Percentiles rank a stretch among this genome's conserved stretches.
phyloP scores from a whole-genome alignment of 2,113 vertebrate genomes.

The Morone saxatilis region DNA sequence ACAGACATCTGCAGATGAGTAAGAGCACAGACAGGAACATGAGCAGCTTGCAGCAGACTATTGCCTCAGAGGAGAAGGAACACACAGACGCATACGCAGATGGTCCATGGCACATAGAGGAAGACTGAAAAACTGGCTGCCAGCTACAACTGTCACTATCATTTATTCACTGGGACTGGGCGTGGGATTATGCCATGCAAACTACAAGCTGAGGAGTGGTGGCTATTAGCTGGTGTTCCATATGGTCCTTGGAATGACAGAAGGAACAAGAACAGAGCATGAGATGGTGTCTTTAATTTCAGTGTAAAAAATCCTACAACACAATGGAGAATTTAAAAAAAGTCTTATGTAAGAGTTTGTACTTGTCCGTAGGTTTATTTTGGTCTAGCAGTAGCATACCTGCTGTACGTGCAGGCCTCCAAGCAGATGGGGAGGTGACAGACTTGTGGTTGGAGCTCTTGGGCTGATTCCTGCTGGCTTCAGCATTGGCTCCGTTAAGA shows the following conservation, averaged over 20 bases:
- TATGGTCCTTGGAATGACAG: constrained; percentile 41
- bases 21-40: constrained; percentile 69
- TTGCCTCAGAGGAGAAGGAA: constrained; percentile 60
- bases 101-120: constrained; percentile 64
- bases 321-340: constrained; percentile 12
- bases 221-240: constrained; percentile 42
- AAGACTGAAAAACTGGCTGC: constrained; percentile 47
- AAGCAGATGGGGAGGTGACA: constrained; percentile 53
- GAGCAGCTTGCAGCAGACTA: constrained; percentile 52
- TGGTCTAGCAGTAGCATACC: constrained; percentile 80
- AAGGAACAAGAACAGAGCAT: constrained; percentile 1
- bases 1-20: constrained; percentile 78
- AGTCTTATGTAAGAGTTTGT: constrained; percentile 43
- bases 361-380: constrained; percentile 29
- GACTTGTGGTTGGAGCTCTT: constrained; percentile 63
- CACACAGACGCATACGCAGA: constrained; percentile 67
- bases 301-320: not conserved
- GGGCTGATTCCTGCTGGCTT: constrained; percentile 70
- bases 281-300: not conserved
- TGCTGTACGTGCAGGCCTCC: constrained; percentile 74
- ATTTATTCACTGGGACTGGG: constrained; percentile 65
- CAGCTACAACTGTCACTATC: constrained; percentile 75
- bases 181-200: constrained; percentile 42
- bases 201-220: constrained; percentile 54
- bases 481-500: constrained; percentile 94